These are phyloP conservation scores for Sarcophaga caerulescens DNA, from an alignment of 2,888 invertebrate species.

Conservation along the genomic window DNA sequence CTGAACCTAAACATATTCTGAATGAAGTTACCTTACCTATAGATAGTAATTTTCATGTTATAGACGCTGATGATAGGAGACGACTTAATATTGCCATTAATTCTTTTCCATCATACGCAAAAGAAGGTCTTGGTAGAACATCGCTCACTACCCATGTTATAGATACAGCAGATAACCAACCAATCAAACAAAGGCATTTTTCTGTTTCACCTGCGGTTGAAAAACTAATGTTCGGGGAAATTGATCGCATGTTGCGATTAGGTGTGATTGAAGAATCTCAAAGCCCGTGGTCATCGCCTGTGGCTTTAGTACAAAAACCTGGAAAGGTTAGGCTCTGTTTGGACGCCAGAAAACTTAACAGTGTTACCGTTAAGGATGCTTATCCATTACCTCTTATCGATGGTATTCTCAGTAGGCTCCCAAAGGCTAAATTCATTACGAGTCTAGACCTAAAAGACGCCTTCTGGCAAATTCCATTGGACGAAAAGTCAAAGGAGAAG, in stretches of 20 bases:
- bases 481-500: conserved; percentile 27
- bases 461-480: conserved; percentile 36
- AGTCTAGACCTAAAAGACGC: conserved; percentile 37
- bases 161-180: conserved; percentile 30
- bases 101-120: conserved; percentile 33
- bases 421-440: conserved; percentile 41
- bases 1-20: no score
- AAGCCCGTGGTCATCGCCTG: conserved; percentile 41
- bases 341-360: conserved; percentile 28
- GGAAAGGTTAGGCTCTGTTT: conserved; percentile 41
- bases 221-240: conserved; percentile 11
- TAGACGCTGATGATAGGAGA: background rate
- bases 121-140: conserved; percentile 36
- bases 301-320: conserved; percentile 30
- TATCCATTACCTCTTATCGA: conserved; percentile 34
- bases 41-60: conserved; percentile 1
- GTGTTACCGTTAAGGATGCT: conserved; percentile 29
- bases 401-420: conserved; percentile 29
- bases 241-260: conserved; percentile 29
- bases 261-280: background rate
- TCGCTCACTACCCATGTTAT: background rate
- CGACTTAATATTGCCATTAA: conserved; percentile 7
- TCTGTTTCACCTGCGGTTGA: conserved; percentile 35
- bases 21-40: no score
- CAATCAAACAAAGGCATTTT: conserved; percentile 29